Evolutionary conservation across 1,140 invertebrate species (phyloP).

Genomic region (Panonychus citri): DNA sequence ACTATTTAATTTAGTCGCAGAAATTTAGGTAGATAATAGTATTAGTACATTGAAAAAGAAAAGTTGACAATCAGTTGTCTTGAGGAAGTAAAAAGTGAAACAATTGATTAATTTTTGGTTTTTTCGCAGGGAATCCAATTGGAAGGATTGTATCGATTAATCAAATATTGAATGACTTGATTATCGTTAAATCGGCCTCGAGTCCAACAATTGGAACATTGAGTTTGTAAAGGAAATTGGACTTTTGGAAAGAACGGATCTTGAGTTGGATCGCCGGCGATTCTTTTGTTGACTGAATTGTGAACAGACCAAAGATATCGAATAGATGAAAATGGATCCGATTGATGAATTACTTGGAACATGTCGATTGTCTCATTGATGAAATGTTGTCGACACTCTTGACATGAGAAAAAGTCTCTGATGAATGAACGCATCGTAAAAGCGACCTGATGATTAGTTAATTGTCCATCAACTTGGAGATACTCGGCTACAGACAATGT

Average conservation of each 20-base stretch:
- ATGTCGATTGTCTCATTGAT: slow-evolving; percentile 33
- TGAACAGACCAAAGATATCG: slow-evolving; percentile 86
- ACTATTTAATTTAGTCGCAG: no score
- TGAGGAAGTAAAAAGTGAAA: no score
- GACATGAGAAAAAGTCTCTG: slow-evolving; percentile 78
- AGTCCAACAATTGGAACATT: slow-evolving; percentile 40
- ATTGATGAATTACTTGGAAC: slow-evolving; percentile 37
- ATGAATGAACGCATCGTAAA: slow-evolving; percentile 66
- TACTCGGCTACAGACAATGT: slow-evolving; percentile 57
- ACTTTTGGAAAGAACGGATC: slow-evolving; percentile 69
- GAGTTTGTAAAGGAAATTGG: slow-evolving; percentile 48
- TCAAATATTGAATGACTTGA: no score
- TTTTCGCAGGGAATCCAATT: no score
- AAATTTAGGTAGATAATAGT: no score
- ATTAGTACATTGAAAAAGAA: no score
- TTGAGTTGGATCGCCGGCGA: slow-evolving; percentile 60
- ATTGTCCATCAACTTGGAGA: slow-evolving; percentile 20
- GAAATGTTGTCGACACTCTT: slow-evolving; percentile 66
- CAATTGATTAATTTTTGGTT: no score
- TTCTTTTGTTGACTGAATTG: slow-evolving; percentile 67
- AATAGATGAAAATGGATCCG: slow-evolving; percentile 41
- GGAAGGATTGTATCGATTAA: no score
- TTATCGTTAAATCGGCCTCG: background rate
- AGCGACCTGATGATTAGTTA: slow-evolving; percentile 34
- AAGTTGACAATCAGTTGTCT: no score